A percentile compares a stretch with the other conserved stretches of the same genome.
Conservation (phyloP, 2,113 vertebrate genomes). For the Cheilinus undulatus region DNA sequence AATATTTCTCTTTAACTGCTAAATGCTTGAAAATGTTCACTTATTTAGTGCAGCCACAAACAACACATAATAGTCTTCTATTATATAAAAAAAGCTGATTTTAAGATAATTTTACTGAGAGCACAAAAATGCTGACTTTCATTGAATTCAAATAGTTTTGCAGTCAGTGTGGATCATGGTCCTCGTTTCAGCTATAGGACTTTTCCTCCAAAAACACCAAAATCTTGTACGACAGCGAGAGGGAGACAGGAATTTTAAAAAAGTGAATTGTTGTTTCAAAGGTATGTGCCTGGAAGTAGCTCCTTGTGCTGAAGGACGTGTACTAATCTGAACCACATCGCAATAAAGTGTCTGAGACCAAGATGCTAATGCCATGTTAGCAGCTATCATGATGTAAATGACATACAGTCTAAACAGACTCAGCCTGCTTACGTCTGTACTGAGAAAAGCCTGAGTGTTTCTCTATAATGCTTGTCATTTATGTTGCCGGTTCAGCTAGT, state of each 20-base stretch:
- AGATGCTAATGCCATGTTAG: not conserved
- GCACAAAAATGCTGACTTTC: too few species aligned
- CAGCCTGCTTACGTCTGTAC: not conserved
- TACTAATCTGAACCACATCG: conserved; percentile 14
- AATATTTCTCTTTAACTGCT: too few species aligned
- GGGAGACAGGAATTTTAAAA: conserved; percentile 5
- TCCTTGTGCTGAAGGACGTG: conserved; percentile 3
- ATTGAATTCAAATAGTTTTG: too few species aligned
- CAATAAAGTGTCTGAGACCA: conserved; percentile 11
- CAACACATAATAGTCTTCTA: too few species aligned
- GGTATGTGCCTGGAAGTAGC: conserved; percentile 9
- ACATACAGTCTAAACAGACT: conserved; percentile 1
- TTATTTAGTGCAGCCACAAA: too few species aligned
- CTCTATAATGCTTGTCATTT: not conserved
- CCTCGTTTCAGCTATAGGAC: not conserved
- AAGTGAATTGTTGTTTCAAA: conserved; percentile 2
- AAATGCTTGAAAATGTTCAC: too few species aligned
- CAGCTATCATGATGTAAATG: not conserved
- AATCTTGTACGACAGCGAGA: not conserved
- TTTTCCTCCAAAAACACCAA: not conserved
- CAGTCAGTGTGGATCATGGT: too few species aligned
- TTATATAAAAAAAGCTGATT: too few species aligned
- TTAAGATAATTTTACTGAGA: too few species aligned
- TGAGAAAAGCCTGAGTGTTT: not conserved
- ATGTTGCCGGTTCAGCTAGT: too few species aligned